phyloP scores from a whole-genome alignment of 2,888 invertebrate species.

The Drosophila dives region DNA sequence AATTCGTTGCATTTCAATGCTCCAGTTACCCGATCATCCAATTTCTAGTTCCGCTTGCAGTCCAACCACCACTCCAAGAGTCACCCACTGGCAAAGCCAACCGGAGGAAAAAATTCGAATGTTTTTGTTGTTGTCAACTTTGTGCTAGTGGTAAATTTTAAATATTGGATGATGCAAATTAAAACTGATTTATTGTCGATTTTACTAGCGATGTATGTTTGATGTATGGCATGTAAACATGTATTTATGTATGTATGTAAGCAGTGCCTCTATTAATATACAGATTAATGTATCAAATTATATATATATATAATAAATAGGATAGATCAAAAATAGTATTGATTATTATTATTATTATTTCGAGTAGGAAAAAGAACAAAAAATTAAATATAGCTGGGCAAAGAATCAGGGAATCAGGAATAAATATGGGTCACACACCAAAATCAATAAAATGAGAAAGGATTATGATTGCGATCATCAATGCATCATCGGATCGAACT shows the following conservation, averaged over 20 bases:
- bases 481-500: not conserved
- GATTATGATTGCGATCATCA: not conserved
- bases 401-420: too few relatives aligned
- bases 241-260: not conserved
- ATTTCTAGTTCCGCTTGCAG: conserved; percentile 1
- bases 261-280: not conserved
- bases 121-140: conserved; percentile 6
- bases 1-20: conserved; percentile 23
- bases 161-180: not conserved
- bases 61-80: not conserved
- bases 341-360: not conserved
- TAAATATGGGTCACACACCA: not conserved
- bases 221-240: not conserved
- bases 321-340: not conserved
- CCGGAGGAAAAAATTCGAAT: not conserved
- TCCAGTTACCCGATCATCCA: conserved; percentile 26
- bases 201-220: not conserved
- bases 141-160: not conserved
- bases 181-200: not conserved
- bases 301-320: not conserved
- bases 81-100: not conserved
- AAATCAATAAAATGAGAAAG: not conserved
- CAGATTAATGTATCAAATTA: too few relatives aligned
- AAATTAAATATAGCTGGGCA: too few relatives aligned
- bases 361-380: too few relatives aligned